Evolutionary conservation across 1,140 invertebrate genomes (phyloP), one percentile per base, ranked within the genome.

Genomic region (Bombus sylvicola): DNA sequence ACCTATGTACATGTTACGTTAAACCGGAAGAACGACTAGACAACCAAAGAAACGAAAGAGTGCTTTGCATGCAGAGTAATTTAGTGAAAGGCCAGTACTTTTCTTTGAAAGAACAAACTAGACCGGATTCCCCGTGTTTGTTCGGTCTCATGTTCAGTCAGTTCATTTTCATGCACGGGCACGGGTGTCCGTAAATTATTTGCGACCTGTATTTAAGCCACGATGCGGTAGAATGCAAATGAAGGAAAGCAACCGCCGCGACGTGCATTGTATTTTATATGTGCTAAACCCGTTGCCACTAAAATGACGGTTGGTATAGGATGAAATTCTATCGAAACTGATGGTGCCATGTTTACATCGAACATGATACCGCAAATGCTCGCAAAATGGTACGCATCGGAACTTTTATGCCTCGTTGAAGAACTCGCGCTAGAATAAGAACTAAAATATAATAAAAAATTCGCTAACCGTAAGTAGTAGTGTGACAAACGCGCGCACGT

Each of bases 181-280:
- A 57, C 1, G 15, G 28, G 18, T 6, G 18, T 62, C 10, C 28
- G 41, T 62, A 81, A 87, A 87, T 89, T 86, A 84, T 89, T 76
- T 86, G 62, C 59, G 34, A 66, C 37, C 59, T 47, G 78, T 85
- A 91, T 91, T 89, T 88, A 87, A 84, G 69, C 66, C 69, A 78
- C 59, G 47, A 66, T 43, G 37, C 43, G 41, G 12, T n/a, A 39
- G 66, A 88, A 91, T 92, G 89, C 85, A 92, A 91, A 92, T 92
- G 57, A 78, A 91, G 90, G 91, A 91, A 92, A 92, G 90, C 81
- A 91, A 90, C 86, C 86, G 84, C 84, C 15, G 22, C 64, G n/a
- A 92, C 91, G 89, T 88, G 89, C 47, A 31, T 66, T 5, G 89
- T 59, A n/a, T 62, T 62, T n/a, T 62, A n/a, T 62, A 62, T n/a